Evolutionary conservation across 2,113 vertebrate species (phyloP).

Genomic region (Todiramphus chloris): DNA sequence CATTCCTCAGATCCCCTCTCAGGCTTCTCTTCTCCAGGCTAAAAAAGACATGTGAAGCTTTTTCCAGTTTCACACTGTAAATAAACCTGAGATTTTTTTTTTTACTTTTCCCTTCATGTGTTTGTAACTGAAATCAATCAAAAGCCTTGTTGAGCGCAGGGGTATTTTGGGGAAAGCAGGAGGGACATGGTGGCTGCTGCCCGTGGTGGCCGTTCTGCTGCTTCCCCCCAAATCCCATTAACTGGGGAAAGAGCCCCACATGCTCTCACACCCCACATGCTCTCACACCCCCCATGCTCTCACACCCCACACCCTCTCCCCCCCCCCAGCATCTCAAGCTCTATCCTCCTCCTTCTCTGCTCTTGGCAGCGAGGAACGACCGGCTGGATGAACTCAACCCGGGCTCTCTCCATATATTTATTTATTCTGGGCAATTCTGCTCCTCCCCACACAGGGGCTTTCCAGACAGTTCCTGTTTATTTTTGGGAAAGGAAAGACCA

Average conservation of each 20-base stretch:
- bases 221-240: background rate
- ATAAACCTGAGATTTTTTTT: background rate
- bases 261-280: background rate
- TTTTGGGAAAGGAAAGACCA: slow-evolving; percentile 23
- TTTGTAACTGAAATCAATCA: background rate
- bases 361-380: background rate
- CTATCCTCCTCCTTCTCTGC: background rate
- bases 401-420: background rate
- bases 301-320: no score
- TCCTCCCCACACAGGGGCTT: background rate
- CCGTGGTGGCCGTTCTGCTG: background rate
- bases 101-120: background rate
- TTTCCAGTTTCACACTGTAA: fast-evolving
- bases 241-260: background rate
- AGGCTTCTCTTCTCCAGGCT: background rate
- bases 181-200: fast-evolving
- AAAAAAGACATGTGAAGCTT: background rate
- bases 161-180: background rate
- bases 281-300: background rate
- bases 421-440: slow-evolving; percentile 20
- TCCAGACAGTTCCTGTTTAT: slow-evolving; percentile 46
- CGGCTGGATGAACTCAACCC: background rate
- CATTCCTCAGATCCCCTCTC: no score
- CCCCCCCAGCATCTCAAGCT: background rate
- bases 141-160: fast-evolving